phyloP scores from a whole-genome alignment of 2,113 vertebrate species.

The Vulpes vulpes region DNA sequence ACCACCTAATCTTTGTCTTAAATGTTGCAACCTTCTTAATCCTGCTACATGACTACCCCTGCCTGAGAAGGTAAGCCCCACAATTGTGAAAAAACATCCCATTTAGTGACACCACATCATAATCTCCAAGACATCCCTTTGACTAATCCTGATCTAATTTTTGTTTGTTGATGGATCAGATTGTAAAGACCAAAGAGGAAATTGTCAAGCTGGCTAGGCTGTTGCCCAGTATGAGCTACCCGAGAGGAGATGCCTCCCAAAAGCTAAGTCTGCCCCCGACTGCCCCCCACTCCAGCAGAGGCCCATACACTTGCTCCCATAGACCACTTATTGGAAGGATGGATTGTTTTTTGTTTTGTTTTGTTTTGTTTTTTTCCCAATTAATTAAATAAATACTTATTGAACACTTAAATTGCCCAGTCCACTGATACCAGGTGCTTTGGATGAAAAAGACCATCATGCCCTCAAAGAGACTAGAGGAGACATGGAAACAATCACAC shows the following conservation, averaged over 20 bases:
- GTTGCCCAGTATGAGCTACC: background rate
- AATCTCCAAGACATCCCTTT: background rate
- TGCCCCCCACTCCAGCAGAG: background rate
- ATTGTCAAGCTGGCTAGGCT: background rate
- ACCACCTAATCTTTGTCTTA: background rate
- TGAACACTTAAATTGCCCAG: background rate
- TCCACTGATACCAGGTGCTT: background rate
- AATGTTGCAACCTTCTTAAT: background rate
- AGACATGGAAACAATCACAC: background rate
- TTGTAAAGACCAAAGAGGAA: background rate
- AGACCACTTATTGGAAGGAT: background rate
- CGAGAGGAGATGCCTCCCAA: background rate
- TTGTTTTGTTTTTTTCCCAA: background rate
- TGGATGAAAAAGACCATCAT: background rate
- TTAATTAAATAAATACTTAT: background rate
- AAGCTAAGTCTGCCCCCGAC: background rate
- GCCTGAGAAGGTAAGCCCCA: background rate
- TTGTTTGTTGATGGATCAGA: background rate
- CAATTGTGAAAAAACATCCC: background rate
- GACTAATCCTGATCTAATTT: background rate
- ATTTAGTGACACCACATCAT: background rate
- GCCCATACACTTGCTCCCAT: fast-evolving
- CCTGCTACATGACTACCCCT: no score
- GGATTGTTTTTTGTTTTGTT: no score
- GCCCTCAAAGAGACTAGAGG: background rate